Base-by-base conservation (phyloP, 2,113 vertebrate genomes). In the Manacus vitellinus region DNA sequence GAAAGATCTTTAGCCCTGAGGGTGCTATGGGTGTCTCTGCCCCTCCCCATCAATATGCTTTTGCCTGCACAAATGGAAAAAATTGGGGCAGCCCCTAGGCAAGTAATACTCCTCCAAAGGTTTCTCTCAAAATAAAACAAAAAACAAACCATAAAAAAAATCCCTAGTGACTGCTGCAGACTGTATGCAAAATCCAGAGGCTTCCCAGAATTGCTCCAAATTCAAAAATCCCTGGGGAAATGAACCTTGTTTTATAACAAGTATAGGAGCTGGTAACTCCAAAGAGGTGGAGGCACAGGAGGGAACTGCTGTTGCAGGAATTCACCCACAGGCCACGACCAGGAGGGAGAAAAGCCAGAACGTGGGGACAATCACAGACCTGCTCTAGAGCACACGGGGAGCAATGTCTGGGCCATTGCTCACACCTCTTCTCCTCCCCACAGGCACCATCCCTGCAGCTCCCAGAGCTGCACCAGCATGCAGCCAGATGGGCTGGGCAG, bases 71-170 rank as follows among this genome's bases (percentile, higher is more conserved):
- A 87, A 95, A 92, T 87, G 94, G 93, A 95, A 96, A 96, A 84
- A 96, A 93, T 75, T 92, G 91, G 79, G 89, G 86, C 88, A 96
- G 95, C 95, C 95, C 47, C 54, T 8, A 88, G 95, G 95, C 92
- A 80, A 92, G 52, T 59, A 63, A 91, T 96, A 88, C 62, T 91
- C 74, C 78, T 95, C 71, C 83, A 95, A 94, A 96, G 86, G 81
- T 88, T 80, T 62, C 54, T 93, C 55, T 94, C 83, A 88, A 93
- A 94, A 86, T 67, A 88, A 87, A 95, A 72, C 47, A 91, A 92
- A 95, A 88, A 67, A 0, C 41, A 86, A 92, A 66, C 73, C 9
- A 85, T 33, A n/a, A 92, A 62, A 62, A 54, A 31, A 27, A 3
- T 23, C 58, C 47, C 58, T 6, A 49, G 85, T 63, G 56, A 63